Evolutionary conservation across 2,797 vertebrate genomes (phyloP).

Genomic region (Halcyon chelicuti): DNA sequence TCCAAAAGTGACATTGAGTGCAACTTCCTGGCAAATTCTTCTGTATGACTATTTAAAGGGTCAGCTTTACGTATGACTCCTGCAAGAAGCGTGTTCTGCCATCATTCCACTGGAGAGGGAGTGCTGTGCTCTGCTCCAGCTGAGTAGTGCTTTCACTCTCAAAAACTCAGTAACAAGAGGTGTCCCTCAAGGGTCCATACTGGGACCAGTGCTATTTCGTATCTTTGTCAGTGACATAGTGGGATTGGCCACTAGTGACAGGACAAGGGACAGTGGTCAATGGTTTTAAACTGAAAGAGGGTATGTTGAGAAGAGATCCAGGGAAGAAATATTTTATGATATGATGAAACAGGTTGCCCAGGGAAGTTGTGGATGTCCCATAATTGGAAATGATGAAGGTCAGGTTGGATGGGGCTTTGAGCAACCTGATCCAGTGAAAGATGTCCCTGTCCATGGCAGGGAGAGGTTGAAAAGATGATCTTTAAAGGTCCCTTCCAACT

Average conservation of each 20-base stretch:
- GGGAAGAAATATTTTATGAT: too few relatives aligned
- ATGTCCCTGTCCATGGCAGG: too few relatives aligned
- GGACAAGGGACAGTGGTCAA: neutral
- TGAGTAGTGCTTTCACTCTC: neutral
- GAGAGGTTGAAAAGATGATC: fast-evolving
- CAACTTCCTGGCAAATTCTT: neutral
- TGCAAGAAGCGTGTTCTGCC: neutral
- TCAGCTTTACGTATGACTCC: neutral
- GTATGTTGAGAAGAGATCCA: neutral
- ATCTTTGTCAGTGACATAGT: neutral
- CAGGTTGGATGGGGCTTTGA: neutral
- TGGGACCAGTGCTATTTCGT: neutral
- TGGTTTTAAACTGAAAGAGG: neutral
- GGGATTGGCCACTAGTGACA: neutral
- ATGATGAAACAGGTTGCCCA: too few relatives aligned
- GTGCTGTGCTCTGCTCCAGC: fast-evolving
- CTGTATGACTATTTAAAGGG: neutral
- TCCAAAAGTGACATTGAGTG: neutral
- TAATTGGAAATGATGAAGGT: neutral
- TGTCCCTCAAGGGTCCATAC: neutral
- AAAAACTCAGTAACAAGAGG: neutral
- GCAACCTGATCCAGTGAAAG: neutral
- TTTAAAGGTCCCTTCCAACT: neutral
- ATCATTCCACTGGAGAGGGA: neutral
- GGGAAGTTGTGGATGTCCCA: too few relatives aligned